Conservation (phyloP, 2,797 vertebrate species). For the Chelon labrosus region DNA sequence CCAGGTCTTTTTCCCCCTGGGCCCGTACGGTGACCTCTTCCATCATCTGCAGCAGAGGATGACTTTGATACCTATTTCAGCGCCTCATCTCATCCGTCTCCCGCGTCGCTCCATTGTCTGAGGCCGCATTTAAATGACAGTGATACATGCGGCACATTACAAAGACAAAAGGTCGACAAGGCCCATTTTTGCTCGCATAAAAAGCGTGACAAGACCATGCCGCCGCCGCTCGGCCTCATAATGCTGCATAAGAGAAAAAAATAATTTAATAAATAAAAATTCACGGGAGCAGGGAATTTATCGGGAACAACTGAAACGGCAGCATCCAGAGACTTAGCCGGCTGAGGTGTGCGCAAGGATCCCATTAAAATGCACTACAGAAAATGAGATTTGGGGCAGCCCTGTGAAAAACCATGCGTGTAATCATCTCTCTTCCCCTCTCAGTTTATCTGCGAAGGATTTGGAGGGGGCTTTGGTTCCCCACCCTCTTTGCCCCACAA, state of each 20-base stretch:
- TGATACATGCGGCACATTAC: conserved; percentile 73
- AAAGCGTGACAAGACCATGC: conserved; percentile 60
- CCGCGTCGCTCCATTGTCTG: conserved; percentile 67
- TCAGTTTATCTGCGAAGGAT: conserved; percentile 82
- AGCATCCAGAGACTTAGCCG: conserved; percentile 59
- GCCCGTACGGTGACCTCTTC: conserved; percentile 61
- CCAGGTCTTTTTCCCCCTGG: conserved; percentile 38
- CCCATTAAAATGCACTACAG: conserved; percentile 86
- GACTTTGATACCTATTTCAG: conserved; percentile 76
- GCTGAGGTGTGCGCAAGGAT: conserved; percentile 72
- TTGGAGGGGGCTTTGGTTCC: conserved; percentile 79
- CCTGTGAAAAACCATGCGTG: conserved; percentile 85
- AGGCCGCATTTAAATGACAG: conserved; percentile 73
- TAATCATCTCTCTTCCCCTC: conserved; percentile 84
- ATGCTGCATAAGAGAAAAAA: conserved; percentile 21
- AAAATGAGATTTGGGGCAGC: conserved; percentile 86
- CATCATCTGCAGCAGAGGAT: conserved; percentile 69
- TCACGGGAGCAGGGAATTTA: conserved; percentile 51
- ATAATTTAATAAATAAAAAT: conserved; percentile 35
- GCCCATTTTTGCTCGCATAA: conserved; percentile 52
- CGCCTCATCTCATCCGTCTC: conserved; percentile 76
- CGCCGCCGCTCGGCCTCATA: conserved; percentile 10
- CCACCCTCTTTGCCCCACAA: conserved; percentile 61
- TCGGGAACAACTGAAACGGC: conserved; percentile 36
- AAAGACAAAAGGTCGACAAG: conserved; percentile 78